Evolutionary conservation across 2,888 invertebrate species (phyloP), one percentile per base, ranked within the genome.

Genomic region (Timema podura): DNA sequence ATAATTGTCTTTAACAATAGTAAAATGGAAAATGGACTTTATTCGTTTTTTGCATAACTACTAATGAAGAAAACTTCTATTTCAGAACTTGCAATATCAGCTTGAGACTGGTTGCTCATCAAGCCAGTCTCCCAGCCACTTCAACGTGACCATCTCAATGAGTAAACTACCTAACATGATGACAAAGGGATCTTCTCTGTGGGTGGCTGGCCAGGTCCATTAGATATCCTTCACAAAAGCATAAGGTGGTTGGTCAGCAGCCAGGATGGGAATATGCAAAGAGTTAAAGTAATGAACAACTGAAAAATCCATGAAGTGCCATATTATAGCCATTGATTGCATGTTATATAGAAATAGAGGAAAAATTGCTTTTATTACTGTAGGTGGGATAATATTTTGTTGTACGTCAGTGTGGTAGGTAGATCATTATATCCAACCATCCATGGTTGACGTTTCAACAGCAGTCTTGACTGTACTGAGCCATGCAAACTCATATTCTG

Each of bases 121-220:
- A 44, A 54, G 7, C 54, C 54, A 54, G 15, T 54, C 16, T 54
- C 54, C 54, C 54, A 54, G n/a, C 54, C n/a, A 54, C 11, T 68
- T 57, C 45, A 59, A 5, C 13, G 57, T 59, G 46, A 8, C 59
- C 68, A 68, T 68, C 54, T 70, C 70, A 1, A 67, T 67, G 6
- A 51, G 70, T n/a, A 70, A 59, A 7, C 16, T 48, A 11, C 54
- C 7, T n/a, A 54, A 54, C 7, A 70, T 61, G 6, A 45, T 65
- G 11, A 70, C 15, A 70, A 70, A 70, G 16, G 49, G 6, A 11
- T 66, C 48, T 45, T 70, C 66, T 9, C 70, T n/a, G n/a, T n/a
- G n/a, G 8, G 54, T 54, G 1, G 48, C 66, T 54, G 70, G 70
- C 16, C 15, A 45, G 5, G 9, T 45, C 46, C 66, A 8, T 5